A percentile compares a stretch with the other conserved stretches of the same genome.
phyloP scores from a whole-genome alignment of 2,113 vertebrate genomes.

The Pontoporia blainvillei region DNA sequence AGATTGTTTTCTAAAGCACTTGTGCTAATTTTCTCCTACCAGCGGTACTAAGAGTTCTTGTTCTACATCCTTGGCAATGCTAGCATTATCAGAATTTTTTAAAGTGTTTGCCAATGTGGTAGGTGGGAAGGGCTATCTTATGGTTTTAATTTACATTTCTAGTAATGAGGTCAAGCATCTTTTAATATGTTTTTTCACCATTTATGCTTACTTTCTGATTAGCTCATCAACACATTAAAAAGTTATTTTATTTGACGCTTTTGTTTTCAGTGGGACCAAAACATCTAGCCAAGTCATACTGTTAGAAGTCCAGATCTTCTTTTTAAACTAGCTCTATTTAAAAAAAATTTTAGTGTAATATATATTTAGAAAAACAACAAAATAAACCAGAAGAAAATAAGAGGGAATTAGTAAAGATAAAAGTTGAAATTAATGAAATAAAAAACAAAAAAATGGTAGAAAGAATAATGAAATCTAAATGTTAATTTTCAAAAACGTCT shows the following conservation, averaged over 20 bases:
- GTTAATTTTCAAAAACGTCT: not conserved
- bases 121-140: not conserved
- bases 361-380: not conserved
- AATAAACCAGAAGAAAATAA: not conserved
- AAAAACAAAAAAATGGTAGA: not conserved
- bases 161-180: not conserved
- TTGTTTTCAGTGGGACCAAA: not conserved
- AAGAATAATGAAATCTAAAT: not conserved
- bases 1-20: not conserved
- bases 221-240: not conserved
- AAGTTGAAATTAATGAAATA: not conserved
- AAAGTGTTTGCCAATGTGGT: not conserved
- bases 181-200: not conserved
- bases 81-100: not conserved
- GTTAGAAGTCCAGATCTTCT: not conserved
- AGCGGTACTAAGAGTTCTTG: not conserved
- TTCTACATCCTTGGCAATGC: not conserved
- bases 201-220: not conserved
- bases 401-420: not conserved
- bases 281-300: not conserved
- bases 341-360: not conserved
- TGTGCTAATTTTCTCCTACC: not conserved
- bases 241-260: not conserved
- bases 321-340: not conserved
- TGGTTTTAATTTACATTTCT: not conserved